A percentile compares a stretch with the other conserved stretches of the same genome.
These are phyloP conservation scores for Riptortus pedestris DNA, from an alignment of 1,140 invertebrate species.

Conservation along the genomic window DNA sequence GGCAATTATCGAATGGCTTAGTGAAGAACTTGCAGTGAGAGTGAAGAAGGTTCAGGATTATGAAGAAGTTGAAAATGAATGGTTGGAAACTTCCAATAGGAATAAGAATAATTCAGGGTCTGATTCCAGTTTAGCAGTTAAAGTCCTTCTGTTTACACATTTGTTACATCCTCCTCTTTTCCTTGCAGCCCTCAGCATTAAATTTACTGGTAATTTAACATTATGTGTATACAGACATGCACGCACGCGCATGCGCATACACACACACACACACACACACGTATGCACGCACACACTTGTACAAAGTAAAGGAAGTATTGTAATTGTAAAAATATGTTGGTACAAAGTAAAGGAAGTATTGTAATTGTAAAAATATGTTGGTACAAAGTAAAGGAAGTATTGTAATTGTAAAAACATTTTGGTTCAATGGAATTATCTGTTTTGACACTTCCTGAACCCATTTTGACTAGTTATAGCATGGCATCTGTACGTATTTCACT, in stretches of 20 bases:
- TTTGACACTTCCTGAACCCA: too few species aligned
- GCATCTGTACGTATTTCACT: too few species aligned
- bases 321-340: too few species aligned
- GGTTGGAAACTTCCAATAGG: conserved; percentile 23
- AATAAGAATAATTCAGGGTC: conserved; percentile 15
- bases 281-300: not conserved
- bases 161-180: conserved; percentile 40
- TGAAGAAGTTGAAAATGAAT: conserved; percentile 34
- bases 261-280: not conserved
- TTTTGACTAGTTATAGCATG: too few species aligned
- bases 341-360: too few species aligned
- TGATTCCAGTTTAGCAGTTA: conserved; percentile 30
- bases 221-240: not conserved
- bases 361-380: too few species aligned
- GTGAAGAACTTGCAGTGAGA: conserved; percentile 38
- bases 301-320: too few species aligned
- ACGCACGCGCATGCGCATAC: not conserved
- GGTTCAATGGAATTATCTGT: too few species aligned
- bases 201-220: conserved; percentile 39
- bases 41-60: conserved; percentile 35
- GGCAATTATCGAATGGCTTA: conserved; percentile 41
- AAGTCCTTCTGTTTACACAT: conserved; percentile 40
- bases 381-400: too few species aligned
- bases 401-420: too few species aligned
- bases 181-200: conserved; percentile 43